Percentiles rank a stretch among this genome's conserved stretches.
These are phyloP conservation scores for Euwallacea fornicatus DNA, from an alignment of 1,140 invertebrate species.

Conservation along the genomic window DNA sequence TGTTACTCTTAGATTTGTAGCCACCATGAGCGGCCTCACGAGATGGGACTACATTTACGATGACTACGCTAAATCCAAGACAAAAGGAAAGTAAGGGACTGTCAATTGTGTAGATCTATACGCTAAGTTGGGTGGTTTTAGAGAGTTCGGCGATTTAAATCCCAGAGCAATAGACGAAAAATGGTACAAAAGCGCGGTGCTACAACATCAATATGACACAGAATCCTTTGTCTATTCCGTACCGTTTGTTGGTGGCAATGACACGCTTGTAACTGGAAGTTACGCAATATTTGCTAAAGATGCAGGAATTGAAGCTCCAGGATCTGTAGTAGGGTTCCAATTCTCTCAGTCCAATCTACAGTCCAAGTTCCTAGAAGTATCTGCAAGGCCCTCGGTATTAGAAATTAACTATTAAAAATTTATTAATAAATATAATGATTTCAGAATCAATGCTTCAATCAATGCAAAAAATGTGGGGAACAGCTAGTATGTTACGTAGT, in stretches of 20 bases:
- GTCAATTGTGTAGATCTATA: neutral
- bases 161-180: conserved; percentile 83
- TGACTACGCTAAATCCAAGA: conserved; percentile 29
- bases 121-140: conserved; percentile 46
- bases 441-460: conserved; percentile 57
- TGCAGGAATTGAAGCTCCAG: conserved; percentile 75
- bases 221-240: conserved; percentile 79
- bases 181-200: conserved; percentile 90
- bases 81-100: conserved; percentile 20
- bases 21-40: conserved; percentile 85
- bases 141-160: conserved; percentile 78
- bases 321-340: conserved; percentile 85
- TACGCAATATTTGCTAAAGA: conserved; percentile 84
- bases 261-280: conserved; percentile 72
- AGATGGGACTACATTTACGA: conserved; percentile 71
- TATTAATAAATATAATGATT: conserved; percentile 14
- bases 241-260: conserved; percentile 66
- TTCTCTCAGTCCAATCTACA: conserved; percentile 70
- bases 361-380: conserved; percentile 71
- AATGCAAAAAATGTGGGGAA: conserved; percentile 60
- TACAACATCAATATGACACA: conserved; percentile 76
- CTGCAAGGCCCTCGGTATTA: conserved; percentile 48
- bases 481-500: conserved; percentile 80
- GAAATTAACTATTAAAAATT: conserved; percentile 18
- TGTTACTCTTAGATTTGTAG: conserved; percentile 75